These are phyloP conservation scores for Pectinophora gossypiella DNA, from an alignment of 1,140 invertebrate genomes.

Conservation along the genomic window DNA sequence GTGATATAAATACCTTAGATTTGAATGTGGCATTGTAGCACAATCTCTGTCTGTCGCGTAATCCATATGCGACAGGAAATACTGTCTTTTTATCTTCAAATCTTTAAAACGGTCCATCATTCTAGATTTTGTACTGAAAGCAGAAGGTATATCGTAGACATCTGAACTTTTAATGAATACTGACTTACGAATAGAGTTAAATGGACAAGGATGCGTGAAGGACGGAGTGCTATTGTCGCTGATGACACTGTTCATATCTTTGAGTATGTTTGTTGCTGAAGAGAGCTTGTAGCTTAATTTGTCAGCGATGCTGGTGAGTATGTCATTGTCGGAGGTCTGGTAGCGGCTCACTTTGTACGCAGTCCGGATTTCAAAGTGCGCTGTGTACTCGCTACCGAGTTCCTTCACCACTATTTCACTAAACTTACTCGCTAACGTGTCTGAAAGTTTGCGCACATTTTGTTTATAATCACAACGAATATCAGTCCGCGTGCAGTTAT, in stretches of 20 bases:
- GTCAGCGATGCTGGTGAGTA: conserved; percentile 46
- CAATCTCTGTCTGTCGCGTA: conserved; percentile 68
- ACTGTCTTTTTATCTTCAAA: conserved; percentile 69
- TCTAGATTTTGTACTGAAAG: conserved; percentile 42
- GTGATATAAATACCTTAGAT: conserved; percentile 65
- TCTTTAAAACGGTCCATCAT: conserved; percentile 58
- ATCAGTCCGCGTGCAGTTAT: conserved; percentile 46
- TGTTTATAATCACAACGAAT: conserved; percentile 50
- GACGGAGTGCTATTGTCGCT: conserved; percentile 51
- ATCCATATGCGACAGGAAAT: conserved; percentile 64
- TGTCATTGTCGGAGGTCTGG: conserved; percentile 40
- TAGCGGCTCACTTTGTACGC: conserved; percentile 52
- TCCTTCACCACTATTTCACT: conserved; percentile 55
- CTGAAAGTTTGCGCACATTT: conserved; percentile 47
- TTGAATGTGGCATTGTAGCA: conserved; percentile 53
- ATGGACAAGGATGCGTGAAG: conserved; percentile 69
- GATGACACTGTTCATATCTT: conserved; percentile 56
- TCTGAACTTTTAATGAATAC: conserved; percentile 58
- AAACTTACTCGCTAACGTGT: conserved; percentile 52
- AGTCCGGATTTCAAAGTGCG: conserved; percentile 49
- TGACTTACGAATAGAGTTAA: conserved; percentile 66
- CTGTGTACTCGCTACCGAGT: conserved; percentile 55
- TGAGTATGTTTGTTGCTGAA: conserved; percentile 52
- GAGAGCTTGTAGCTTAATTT: conserved; percentile 59
- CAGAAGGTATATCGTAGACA: conserved; percentile 41